Evolutionary conservation across 2,888 invertebrate genomes (phyloP).

Genomic region (Drosophila anceps): DNA sequence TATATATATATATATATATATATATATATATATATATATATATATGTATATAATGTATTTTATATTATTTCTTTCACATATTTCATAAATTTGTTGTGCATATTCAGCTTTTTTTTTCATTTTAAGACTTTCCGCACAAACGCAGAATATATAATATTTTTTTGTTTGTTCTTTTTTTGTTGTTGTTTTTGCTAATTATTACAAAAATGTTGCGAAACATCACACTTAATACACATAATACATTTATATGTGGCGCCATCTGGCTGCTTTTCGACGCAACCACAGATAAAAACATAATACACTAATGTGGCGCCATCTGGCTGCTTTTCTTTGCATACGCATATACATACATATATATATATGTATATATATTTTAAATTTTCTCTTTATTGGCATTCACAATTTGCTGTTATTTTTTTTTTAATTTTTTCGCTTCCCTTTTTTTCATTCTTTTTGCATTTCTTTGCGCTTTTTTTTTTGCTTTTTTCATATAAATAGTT

Average conservation of each 20-base stretch:
- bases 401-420: constrained; percentile 26
- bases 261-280: constrained; percentile 15
- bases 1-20: constrained; percentile 19
- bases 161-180: neutral
- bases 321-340: constrained; percentile 17
- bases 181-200: constrained; percentile 22
- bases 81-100: constrained; percentile 36
- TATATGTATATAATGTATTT: constrained; percentile 52
- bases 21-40: constrained; percentile 29
- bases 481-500: constrained; percentile 29
- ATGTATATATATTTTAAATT: constrained; percentile 6
- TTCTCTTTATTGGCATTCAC: constrained; percentile 37
- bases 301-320: constrained; percentile 33
- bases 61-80: constrained; percentile 67
- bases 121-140: neutral
- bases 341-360: neutral
- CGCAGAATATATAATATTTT: constrained; percentile 9
- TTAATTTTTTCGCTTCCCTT: neutral
- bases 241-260: constrained; percentile 25
- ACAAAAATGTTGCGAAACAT: constrained; percentile 20
- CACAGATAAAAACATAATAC: constrained; percentile 12
- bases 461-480: constrained; percentile 32
- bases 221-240: constrained; percentile 18
- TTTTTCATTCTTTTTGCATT: constrained; percentile 6
- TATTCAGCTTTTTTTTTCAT: constrained; percentile 9